Base-by-base conservation (phyloP, 2,797 vertebrate species). In the Sternotherus odoratus region DNA sequence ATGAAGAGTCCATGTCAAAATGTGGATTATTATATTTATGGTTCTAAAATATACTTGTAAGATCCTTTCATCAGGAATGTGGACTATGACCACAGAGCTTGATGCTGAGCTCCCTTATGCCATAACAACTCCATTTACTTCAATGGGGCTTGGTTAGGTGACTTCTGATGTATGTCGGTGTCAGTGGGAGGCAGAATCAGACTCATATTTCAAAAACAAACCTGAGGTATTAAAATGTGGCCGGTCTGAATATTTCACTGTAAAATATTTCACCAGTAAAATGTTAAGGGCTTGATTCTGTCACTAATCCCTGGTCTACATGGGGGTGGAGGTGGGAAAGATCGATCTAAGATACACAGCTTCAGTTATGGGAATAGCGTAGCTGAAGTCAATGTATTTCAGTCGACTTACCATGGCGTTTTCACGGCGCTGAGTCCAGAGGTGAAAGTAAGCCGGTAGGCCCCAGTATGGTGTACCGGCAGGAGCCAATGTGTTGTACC, bases 121-220 rank as follows among this genome's bases (percentile, higher is more conserved):
- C 1, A 79, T 30, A 16, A 48, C 30, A 12, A 43, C 91, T 95
- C 87, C 82, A 83, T 0, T 5, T 82, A 43, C n/a, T 88, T 82
- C 49, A 53, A 54, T 0, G 86, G 28, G 88, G 79, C 57, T 1
- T 1, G 63, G 77, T 90, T 66, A 66, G 63, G n/a, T 66, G 63
- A 66, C 8, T 36, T 23, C 77, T 89, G 83, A 92, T 89, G 94
- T 91, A 74, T 81, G 54, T 77, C 54, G 30, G n/a, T 0, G 90
- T 95, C 88, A 86, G 83, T 17, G 36, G 69, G 60, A 51, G 89
- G 88, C 85, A 88, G 88, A 93, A 94, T 43, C 74, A 54, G 15
- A 89, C 84, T 90, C 92, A 79, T 10, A 36, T 66, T 66, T 90
- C 91, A 54, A 92, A 93, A 94, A 93, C 83, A 92, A 91, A 88